Conservation (phyloP, 2,113 vertebrate genomes). For the Lathamus discolor region DNA sequence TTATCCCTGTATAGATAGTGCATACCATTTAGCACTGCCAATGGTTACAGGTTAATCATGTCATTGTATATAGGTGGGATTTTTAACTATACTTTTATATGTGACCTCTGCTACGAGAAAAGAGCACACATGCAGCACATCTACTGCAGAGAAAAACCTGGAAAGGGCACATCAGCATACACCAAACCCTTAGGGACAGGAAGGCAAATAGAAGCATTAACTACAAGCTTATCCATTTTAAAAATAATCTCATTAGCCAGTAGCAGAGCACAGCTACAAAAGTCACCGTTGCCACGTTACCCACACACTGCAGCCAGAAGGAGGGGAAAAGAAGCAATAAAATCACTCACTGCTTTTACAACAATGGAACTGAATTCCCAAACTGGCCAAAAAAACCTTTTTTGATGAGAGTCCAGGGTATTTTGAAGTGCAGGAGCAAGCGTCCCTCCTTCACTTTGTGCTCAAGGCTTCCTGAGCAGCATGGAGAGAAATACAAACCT, state of each 20-base stretch:
- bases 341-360: background rate
- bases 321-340: background rate
- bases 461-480: background rate
- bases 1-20: background rate
- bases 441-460: fast-evolving
- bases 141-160: background rate
- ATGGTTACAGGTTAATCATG: fast-evolving
- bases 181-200: background rate
- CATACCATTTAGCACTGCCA: background rate
- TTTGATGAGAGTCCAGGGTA: background rate
- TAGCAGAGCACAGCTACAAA: background rate
- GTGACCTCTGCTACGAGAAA: background rate
- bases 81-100: background rate
- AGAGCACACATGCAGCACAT: fast-evolving
- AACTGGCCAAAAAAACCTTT: background rate
- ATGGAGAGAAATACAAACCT: background rate
- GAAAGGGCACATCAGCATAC: fast-evolving
- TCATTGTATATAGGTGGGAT: background rate
- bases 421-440: background rate
- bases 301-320: background rate
- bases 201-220: background rate
- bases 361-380: background rate
- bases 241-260: background rate
- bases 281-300: background rate
- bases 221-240: background rate